phyloP scores from a whole-genome alignment of 2,888 invertebrate species.

The Leucophenga montana region DNA sequence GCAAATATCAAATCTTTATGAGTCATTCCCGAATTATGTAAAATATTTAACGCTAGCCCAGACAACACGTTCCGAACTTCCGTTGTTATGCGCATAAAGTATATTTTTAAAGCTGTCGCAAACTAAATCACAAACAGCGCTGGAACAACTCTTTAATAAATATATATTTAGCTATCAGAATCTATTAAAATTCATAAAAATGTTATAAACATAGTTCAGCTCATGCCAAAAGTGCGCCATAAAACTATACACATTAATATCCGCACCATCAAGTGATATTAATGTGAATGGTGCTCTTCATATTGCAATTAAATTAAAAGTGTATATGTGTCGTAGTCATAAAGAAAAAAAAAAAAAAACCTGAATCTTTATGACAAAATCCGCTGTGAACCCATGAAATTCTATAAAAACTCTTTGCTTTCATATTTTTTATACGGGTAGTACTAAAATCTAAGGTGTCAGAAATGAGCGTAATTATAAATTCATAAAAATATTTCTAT shows the following conservation, averaged over 20 bases:
- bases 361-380: conserved; percentile 1
- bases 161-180: too few relatives aligned
- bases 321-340: not conserved
- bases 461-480: conserved; percentile 59
- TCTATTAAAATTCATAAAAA: too few relatives aligned
- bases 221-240: not conserved
- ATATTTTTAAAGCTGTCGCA: too few relatives aligned
- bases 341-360: too few relatives aligned
- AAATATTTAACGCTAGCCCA: not conserved
- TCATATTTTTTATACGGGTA: not conserved
- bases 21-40: too few relatives aligned
- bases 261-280: not conserved
- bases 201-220: too few relatives aligned
- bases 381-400: not conserved
- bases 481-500: conserved; percentile 51
- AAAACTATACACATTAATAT: not conserved
- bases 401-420: not conserved
- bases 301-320: conserved; percentile 6
- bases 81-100: too few relatives aligned
- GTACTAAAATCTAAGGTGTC: conserved; percentile 47
- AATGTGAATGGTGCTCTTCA: not conserved
- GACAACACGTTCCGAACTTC: not conserved
- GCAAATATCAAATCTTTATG: not conserved
- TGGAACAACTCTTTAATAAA: too few relatives aligned
- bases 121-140: too few relatives aligned